phyloP scores from a whole-genome alignment of 2,888 invertebrate genomes.

The Drosophila austrosaltans region DNA sequence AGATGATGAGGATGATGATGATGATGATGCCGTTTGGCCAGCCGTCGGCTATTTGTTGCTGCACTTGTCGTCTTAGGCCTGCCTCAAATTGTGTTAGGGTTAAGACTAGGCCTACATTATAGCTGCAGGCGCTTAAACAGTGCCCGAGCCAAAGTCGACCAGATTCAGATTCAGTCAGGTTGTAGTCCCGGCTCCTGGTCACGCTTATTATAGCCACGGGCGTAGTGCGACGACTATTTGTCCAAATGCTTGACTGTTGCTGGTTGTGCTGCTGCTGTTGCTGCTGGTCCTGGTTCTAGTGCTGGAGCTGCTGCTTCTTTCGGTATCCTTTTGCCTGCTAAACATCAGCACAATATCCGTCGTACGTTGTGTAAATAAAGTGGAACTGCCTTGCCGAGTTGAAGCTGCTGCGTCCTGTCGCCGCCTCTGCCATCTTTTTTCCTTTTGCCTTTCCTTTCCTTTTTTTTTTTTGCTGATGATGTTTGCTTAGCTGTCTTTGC shows the following conservation, averaged over 20 bases:
- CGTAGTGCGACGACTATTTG: constrained; percentile 52
- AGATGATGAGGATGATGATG: constrained; percentile 20
- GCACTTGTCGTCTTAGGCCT: constrained; percentile 68
- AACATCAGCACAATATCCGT: constrained; percentile 78
- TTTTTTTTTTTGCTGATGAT: constrained; percentile 72
- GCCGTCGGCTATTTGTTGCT: constrained; percentile 69
- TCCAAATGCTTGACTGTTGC: constrained; percentile 72
- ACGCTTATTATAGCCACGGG: constrained; percentile 73
- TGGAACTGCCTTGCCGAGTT: constrained; percentile 37
- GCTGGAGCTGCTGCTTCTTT: constrained; percentile 24
- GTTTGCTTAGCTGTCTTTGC: constrained; percentile 80
- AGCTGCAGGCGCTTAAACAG: constrained; percentile 53
- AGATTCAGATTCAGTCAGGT: constrained; percentile 15
- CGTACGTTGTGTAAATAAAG: constrained; percentile 72
- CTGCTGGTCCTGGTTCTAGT: constrained; percentile 26
- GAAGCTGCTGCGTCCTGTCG: constrained; percentile 39
- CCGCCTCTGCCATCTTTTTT: constrained; percentile 57
- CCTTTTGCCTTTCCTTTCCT: background rate
- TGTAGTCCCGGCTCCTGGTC: constrained; percentile 56
- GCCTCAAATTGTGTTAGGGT: constrained; percentile 78
- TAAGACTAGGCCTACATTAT: constrained; percentile 57
- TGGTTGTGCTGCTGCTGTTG: constrained; percentile 30
- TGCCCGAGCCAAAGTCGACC: constrained; percentile 12
- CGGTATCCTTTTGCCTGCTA: constrained; percentile 47
- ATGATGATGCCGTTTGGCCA: constrained; percentile 2